Base-by-base conservation (phyloP, 2,113 vertebrate genomes). In the Chaetura pelagica region DNA sequence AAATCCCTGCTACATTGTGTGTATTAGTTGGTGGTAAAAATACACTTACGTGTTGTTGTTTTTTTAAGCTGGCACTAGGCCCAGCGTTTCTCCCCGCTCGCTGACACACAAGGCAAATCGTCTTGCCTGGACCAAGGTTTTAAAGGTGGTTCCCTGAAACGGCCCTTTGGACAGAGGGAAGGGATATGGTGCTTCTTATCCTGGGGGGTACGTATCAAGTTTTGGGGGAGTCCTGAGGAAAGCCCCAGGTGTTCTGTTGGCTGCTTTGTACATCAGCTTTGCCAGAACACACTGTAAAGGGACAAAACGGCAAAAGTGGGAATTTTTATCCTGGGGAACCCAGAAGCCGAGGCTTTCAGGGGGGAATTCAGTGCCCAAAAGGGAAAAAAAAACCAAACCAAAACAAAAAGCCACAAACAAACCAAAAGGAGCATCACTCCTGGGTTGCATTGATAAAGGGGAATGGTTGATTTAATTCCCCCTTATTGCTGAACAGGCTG, bases 241-340 rank as follows among this genome's bases (percentile, higher is more conserved):
- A 86, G 30, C 40, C 24, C 1, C 0, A 15, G 6, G 32, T 2
- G 2, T 11, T 7, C 23, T 3, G 29, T 46, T 40, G 64, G 21
- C 55, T 0, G 1, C 38, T 35, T 48, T 49, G 29, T 5, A 2
- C 15, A 7, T 55, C 29, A 4, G 3, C 40, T 66, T 74, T 59
- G 52, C 72, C 12, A 1, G 19, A 54, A 49, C 0, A 0, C 0
- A 2, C 48, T 40, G 1, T 29, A 35, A 57, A 48, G n/a, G 38
- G n/a, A 20, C 9, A n/a, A n/a, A 64, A 49, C 10, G 4, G 42
- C 26, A 30, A 42, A 87, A 83, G 16, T 9, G 12, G 23, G 67
- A 35, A 12, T 44, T 80, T 83, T 51, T 55, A 30, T 42, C 30
- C 7, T 0, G 2, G 46, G 3, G 23, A 79, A n/a, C 7, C 29